Evolutionary conservation across 2,888 invertebrate genomes (phyloP), one percentile per base, ranked within the genome.

Genomic region (Pinctada fucata): DNA sequence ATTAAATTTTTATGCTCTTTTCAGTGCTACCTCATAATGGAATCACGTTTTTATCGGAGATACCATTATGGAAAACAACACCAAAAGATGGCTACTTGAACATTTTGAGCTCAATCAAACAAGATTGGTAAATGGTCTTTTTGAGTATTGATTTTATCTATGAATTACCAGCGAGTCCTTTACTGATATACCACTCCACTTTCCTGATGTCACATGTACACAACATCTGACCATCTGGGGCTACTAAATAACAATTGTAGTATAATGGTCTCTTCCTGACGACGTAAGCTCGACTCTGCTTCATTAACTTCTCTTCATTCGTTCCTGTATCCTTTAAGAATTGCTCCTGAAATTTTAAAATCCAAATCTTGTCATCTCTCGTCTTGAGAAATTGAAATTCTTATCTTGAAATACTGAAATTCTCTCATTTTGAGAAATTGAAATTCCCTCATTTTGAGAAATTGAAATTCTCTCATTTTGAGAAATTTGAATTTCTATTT

Each of bases 171-270:
- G 86, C 91, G 1, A 92, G 83, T 13, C 92, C 91, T 88, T 94
- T 94, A 3, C 90, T 89, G 1, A 94, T 88, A 63, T 94, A 96
- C 96, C 97, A 97, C 82, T 94, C 91, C 0, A 96, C 96, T 90
- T 96, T 97, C 82, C 94, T 95, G 8, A 93, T 93, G 84, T 96
- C 96, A 88, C 96, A 96, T 0, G 96, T 96, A 88, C 96, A 96
- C 8, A 97, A 93, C 3, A 95, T 91, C 81, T 96, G 95, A 2
- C 96, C 96, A 89, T 96, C 96, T 0, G 96, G 96, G 0, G 96
- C 96, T 91, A 95, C 93, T 81, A 97, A 91, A 82, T 94, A 94
- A 86, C 96, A 96, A 92, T 97, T 97, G 90, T 96, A 95, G 91
- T 97, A 97, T 71, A 96, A 93, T 0, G 95, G 95, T 83, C 94